A percentile compares a stretch with the other conserved stretches of the same genome.
These are phyloP conservation scores for Oxystoma pomonae DNA, from an alignment of 2,888 invertebrate species.

Conservation along the genomic window DNA sequence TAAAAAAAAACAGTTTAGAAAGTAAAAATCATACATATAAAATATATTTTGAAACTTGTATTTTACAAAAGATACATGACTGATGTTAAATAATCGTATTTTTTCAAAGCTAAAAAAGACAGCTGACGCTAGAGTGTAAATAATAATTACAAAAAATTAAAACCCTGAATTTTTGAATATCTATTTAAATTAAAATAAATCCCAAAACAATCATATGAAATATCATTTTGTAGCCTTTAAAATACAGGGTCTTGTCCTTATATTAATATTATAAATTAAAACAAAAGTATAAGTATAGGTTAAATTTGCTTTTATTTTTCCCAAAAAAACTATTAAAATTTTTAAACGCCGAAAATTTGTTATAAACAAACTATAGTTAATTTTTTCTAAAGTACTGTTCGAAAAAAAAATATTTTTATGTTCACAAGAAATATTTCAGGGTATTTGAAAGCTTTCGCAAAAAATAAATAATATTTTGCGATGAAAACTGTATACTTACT, in stretches of 20 bases:
- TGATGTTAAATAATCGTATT: slow-evolving; percentile 31
- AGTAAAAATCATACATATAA: slow-evolving; percentile 24
- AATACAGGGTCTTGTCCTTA: slow-evolving; percentile 50
- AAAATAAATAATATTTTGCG: too few species aligned
- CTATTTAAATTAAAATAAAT: not conserved
- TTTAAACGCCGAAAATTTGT: too few species aligned
- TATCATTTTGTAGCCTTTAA: slow-evolving; percentile 48
- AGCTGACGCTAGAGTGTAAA: slow-evolving; percentile 24
- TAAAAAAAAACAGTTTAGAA: not conserved
- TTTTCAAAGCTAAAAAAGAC: slow-evolving; percentile 26
- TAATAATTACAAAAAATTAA: slow-evolving; percentile 33
- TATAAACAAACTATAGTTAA: too few species aligned
- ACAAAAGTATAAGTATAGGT: too few species aligned
- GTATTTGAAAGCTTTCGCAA: too few species aligned
- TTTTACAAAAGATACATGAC: slow-evolving; percentile 34
- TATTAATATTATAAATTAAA: slow-evolving; percentile 45
- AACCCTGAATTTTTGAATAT: slow-evolving; percentile 21
- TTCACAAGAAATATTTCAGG: too few species aligned
- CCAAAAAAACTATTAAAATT: too few species aligned
- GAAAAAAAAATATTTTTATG: too few species aligned
- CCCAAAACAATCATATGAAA: slow-evolving; percentile 39
- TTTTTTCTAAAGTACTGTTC: too few species aligned
- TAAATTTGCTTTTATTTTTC: too few species aligned
- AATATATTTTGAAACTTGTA: slow-evolving; percentile 38
- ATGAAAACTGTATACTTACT: too few species aligned